Base-by-base conservation (phyloP, 2,797 vertebrate genomes). In the Balearica regulorum region DNA sequence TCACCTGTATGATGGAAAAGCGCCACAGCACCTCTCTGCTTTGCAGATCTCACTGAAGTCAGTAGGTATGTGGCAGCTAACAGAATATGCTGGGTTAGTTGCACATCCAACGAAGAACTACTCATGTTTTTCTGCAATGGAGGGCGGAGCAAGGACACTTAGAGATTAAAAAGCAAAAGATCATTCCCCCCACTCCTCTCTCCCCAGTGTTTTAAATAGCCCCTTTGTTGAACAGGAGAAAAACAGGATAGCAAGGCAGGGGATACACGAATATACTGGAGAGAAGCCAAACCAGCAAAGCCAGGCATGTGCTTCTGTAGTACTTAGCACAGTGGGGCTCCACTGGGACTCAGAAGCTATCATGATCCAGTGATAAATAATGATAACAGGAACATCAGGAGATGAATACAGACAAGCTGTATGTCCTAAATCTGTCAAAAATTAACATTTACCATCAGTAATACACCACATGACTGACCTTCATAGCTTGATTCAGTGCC, bases 1-100 rank as follows among this genome's bases (percentile, higher is more conserved):
- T 96, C 29, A 53, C 66, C 69, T 89, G 37, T 75, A 14, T 65
- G 77, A 94, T 44, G 51, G 87, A 43, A 94, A 97, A 97, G 72
- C 83, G 70, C 46, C 60, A 62, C 25, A 84, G 48, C 68, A 60
- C 26, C 13, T 71, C 66, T 82, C 83, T 96, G 55, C 79, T 80
- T 82, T 93, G 68, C 69, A 90, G 78, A 72, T 78, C 82, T 58
- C 61, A 94, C 64, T 43, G 89, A 90, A 95, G 24, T 68, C 71
- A 72, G 58, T 37, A 71, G 69, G 55, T 28, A 39, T 41, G 33
- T 73, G 75, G 53, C 55, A 89, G 33, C 39, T 73, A 54, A 83
- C 39, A 93, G 80, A 93, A 68, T 28, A 78, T 11, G 33, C 31
- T 86, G 61, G 44, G 15, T 64, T 66, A 80, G 33, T 33, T 86